phyloP scores from a whole-genome alignment of 2,888 invertebrate species.

The Parascotia fuliginaria region DNA sequence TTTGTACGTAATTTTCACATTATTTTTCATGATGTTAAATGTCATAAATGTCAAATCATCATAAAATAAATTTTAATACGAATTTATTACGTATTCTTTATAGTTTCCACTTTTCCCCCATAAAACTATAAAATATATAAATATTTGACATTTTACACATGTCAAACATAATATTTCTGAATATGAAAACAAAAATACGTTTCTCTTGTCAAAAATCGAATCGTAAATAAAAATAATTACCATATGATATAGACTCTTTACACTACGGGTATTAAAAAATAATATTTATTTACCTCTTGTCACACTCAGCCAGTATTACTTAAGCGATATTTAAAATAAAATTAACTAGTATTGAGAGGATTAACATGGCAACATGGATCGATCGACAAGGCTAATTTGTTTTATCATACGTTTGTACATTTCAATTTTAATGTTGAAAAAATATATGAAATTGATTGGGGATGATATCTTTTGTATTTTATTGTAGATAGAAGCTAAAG shows the following conservation, averaged over 20 bases:
- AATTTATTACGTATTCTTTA: too few relatives aligned
- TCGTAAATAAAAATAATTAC: constrained; percentile 21
- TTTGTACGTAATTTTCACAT: too few relatives aligned
- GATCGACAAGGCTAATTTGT: constrained; percentile 34
- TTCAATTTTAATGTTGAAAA: constrained; percentile 32
- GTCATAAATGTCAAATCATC: too few relatives aligned
- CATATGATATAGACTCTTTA: constrained; percentile 5
- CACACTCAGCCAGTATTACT: constrained; percentile 24
- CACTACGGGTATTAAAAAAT: constrained; percentile 23
- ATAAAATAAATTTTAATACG: too few relatives aligned
- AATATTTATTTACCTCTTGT: constrained; percentile 18
- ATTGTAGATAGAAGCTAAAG: constrained; percentile 14
- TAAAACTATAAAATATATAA: not conserved
- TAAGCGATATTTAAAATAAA: constrained; percentile 7
- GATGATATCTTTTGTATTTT: constrained; percentile 24
- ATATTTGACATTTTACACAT: not conserved
- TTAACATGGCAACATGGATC: constrained; percentile 17
- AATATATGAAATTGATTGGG: constrained; percentile 15
- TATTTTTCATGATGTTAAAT: too few relatives aligned
- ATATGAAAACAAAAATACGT: not conserved
- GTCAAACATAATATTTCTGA: not conserved
- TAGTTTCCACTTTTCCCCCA: too few relatives aligned
- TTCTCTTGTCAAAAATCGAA: not conserved
- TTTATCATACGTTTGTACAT: constrained; percentile 26
- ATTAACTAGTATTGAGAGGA: constrained; percentile 37